Percentiles rank a stretch among this genome's conserved stretches.
Conservation (phyloP, 2,113 vertebrate species). For the Erythrocercus mccallii region DNA sequence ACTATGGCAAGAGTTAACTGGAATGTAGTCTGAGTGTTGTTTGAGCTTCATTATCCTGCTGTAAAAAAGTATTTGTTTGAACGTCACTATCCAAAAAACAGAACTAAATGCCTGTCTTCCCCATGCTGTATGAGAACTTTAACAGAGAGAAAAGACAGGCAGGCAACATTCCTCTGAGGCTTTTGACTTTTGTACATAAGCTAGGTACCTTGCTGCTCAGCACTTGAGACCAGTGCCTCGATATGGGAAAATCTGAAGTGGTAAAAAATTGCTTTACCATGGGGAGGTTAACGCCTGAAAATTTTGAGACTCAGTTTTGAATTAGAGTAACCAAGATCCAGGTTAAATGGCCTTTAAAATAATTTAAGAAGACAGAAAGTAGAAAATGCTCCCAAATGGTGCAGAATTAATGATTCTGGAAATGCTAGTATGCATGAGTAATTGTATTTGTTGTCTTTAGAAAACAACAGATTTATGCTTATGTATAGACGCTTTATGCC, state of each 20-base stretch:
- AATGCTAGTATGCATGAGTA: background rate
- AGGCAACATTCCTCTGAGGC: background rate
- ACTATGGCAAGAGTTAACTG: background rate
- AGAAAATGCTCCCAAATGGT: background rate
- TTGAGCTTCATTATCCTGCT: background rate
- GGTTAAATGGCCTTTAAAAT: background rate
- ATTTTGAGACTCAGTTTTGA: background rate
- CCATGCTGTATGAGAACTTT: background rate
- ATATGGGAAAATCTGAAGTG: background rate
- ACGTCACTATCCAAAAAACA: background rate
- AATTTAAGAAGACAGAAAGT: background rate
- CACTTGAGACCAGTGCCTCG: background rate
- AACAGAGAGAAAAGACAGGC: background rate
- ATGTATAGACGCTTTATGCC: background rate
- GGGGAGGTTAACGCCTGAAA: background rate
- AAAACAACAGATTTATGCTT: background rate
- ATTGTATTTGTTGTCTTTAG: background rate
- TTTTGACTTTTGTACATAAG: background rate
- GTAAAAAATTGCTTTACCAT: background rate
- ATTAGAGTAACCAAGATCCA: background rate
- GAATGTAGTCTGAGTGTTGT: background rate
- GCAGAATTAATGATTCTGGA: background rate
- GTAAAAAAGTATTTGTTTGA: background rate
- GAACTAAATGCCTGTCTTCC: background rate
- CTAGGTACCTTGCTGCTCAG: background rate